A percentile compares a stretch with the other conserved stretches of the same genome.
Evolutionary conservation across 2,888 invertebrate species (phyloP).

Genomic region (Halocaridina rubra): DNA sequence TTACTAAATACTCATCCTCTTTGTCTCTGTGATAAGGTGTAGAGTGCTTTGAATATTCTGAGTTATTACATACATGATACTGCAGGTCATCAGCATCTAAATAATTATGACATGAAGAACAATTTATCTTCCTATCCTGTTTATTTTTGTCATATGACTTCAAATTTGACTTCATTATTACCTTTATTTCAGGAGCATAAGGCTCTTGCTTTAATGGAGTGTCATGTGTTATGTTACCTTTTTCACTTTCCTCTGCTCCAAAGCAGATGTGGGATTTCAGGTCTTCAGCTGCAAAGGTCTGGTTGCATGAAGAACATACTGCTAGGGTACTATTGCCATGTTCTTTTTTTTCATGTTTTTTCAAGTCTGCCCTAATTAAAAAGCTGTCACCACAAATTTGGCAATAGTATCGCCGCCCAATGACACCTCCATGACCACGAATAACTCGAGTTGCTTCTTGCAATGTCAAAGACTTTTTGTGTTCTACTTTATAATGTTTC

Average conservation of each 20-base stretch:
- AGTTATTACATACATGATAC: too few species aligned
- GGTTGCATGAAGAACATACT: conserved; percentile 39
- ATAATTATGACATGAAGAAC: too few species aligned
- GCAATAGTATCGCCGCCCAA: conserved; percentile 51
- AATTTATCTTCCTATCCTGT: neutral
- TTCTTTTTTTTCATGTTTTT: conserved; percentile 28
- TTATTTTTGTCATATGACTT: neutral
- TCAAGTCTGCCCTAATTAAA: conserved; percentile 35
- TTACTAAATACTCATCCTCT: conserved; percentile 47
- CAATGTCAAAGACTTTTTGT: conserved; percentile 34
- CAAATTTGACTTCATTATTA: neutral
- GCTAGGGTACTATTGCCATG: conserved; percentile 20
- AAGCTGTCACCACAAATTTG: conserved; percentile 53
- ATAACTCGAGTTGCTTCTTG: conserved; percentile 24
- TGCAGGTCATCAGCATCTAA: too few species aligned
- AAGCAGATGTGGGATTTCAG: conserved; percentile 40
- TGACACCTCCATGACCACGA: conserved; percentile 6
- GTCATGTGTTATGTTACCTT: neutral
- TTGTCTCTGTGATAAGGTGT: too few species aligned
- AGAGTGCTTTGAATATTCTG: too few species aligned
- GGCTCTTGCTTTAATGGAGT: neutral
- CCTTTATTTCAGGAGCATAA: neutral
- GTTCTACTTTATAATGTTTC: conserved; percentile 47
- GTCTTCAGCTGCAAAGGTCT: conserved; percentile 18
- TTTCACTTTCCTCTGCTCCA: conserved; percentile 23